Base-by-base conservation (phyloP, 2,888 invertebrate species). In the Colletes collaris region DNA sequence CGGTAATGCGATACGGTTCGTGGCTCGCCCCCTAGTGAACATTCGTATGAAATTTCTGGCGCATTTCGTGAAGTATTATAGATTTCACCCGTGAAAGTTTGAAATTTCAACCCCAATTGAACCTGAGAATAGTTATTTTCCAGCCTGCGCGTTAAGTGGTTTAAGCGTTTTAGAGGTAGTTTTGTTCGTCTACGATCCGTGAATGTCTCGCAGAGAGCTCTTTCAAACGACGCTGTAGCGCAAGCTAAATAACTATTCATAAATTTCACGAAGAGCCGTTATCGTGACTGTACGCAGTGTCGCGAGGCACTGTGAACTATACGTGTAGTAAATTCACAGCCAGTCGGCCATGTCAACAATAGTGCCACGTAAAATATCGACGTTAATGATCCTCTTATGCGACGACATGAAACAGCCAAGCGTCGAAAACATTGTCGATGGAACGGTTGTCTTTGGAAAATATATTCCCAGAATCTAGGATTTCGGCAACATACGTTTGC, bases 171-270 rank as follows among this genome's bases (percentile, higher is more conserved):
- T 16, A 40, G 16, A 74, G 52, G 40, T 46, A 49, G 63, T 40
- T 10, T 19, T 40, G 35, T 37, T 35, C 49, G 11, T 40, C 53
- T 68, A 56, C 66, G 73, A 71, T 46, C 8, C 40, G 10, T 46
- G 44, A 46, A 46, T 3, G 7, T 46, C 2, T 8, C 3, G 8
- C 8, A 46, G 73, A 81, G 78, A 70, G 67, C 62, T 55, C 74
- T 50, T 64, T 70, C 67, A 66, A 80, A 72, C 72, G 68, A 66
- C 66, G 82, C 79, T 82, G 77, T 83, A 87, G 84, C 83, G 87
- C 84, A 86, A 87, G 83, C 85, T 82, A 86, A 89, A 89, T 88
- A 88, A 82, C 84, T 86, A 86, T 89, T 87, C 87, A 86, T 87
- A 89, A 86, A 86, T 88, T 88, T 86, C 79, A 70, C 76, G 77